Evolutionary conservation across 2,113 vertebrate species (phyloP).

Genomic region (Eulacestoma nigropectus): DNA sequence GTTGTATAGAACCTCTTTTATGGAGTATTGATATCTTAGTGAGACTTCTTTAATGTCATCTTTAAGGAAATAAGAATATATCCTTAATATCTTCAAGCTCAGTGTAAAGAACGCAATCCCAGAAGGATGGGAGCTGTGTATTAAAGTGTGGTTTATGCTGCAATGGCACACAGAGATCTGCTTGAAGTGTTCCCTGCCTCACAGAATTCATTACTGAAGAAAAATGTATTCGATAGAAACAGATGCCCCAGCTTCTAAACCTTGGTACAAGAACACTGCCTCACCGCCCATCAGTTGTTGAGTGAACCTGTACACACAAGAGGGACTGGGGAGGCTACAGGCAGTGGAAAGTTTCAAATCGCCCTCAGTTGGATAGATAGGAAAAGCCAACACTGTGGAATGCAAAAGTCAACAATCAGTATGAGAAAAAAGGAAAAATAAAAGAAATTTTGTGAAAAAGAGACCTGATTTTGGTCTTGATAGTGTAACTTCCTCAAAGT

Average conservation of each 20-base stretch:
- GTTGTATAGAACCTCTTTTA: not conserved
- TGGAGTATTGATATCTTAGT: not conserved
- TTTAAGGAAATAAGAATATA: not conserved
- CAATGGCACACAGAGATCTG: not conserved
- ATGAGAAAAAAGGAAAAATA: not conserved
- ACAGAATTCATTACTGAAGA: not conserved
- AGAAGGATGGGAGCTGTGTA: not conserved
- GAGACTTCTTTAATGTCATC: not conserved
- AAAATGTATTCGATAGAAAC: not conserved
- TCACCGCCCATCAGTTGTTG: not conserved
- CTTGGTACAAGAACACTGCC: not conserved
- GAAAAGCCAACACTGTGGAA: not conserved
- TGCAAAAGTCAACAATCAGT: not conserved
- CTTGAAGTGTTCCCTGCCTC: not conserved
- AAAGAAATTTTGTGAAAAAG: not conserved
- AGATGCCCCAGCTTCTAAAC: not conserved
- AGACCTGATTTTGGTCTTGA: not conserved
- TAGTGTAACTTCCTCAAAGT: not conserved
- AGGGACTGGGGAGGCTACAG: rapidly evolving
- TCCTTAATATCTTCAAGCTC: not conserved
- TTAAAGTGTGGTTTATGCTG: not conserved
- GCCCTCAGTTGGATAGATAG: not conserved
- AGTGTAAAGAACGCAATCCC: not conserved
- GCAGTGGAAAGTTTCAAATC: not conserved
- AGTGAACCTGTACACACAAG: not conserved